A percentile compares a stretch with the other conserved stretches of the same genome.
These are phyloP conservation scores for Macrochelys suwanniensis DNA, from an alignment of 2,797 vertebrate genomes.

Conservation along the genomic window DNA sequence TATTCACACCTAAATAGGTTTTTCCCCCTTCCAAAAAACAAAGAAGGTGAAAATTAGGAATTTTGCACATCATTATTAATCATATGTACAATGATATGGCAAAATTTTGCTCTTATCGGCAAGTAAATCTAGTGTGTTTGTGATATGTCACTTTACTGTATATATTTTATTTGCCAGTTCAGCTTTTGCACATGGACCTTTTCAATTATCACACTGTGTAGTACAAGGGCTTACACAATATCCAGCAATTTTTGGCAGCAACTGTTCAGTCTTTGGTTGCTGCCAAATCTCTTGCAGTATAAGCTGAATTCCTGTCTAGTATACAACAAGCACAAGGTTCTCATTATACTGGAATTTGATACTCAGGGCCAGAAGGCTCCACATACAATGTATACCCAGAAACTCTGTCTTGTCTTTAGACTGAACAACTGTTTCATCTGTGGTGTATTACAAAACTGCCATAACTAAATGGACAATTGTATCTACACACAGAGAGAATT, in stretches of 20 bases:
- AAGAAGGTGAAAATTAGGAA: not conserved
- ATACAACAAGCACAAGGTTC: constrained; percentile 70
- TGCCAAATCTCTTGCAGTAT: constrained; percentile 64
- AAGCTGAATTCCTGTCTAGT: constrained; percentile 61
- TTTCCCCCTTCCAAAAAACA: not conserved
- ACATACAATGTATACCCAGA: constrained; percentile 65
- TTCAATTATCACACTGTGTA: constrained; percentile 49
- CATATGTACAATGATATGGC: not conserved
- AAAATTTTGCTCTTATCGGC: not conserved
- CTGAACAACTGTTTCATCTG: constrained; percentile 53
- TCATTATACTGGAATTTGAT: constrained; percentile 76
- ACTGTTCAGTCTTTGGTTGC: constrained; percentile 48
- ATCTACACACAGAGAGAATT: constrained; percentile 43
- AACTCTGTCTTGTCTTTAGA: constrained; percentile 59
- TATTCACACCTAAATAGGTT: not conserved
- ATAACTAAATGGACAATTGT: constrained; percentile 63
- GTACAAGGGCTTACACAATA: constrained; percentile 64
- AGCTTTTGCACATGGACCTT: constrained; percentile 30
- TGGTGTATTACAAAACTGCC: constrained; percentile 57
- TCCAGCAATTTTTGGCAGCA: constrained; percentile 72
- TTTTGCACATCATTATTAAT: not conserved
- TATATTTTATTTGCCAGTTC: constrained; percentile 59
- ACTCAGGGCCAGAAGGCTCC: constrained; percentile 63
- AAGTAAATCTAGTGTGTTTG: not conserved
- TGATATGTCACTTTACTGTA: constrained; percentile 1